phyloP scores from a whole-genome alignment of 2,797 vertebrate genomes.

The Sarcophilus harrisii region DNA sequence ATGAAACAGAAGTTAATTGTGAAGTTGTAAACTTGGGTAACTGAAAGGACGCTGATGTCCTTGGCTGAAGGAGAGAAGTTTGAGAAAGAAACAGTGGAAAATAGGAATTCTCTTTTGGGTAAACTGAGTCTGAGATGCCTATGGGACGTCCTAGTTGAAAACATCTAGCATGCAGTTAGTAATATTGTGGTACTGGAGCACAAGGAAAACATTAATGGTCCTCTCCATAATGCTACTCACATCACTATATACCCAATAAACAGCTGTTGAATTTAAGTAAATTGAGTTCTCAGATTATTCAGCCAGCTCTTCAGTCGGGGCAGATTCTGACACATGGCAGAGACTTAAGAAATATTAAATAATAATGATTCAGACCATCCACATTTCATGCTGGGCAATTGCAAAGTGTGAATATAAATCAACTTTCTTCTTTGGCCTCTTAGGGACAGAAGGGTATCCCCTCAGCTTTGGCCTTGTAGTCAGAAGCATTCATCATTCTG shows the following conservation, averaged over 20 bases:
- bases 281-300: background rate
- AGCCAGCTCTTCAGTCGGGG: background rate
- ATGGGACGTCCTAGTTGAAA: background rate
- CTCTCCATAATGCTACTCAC: background rate
- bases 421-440: background rate
- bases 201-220: background rate
- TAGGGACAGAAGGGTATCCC: background rate
- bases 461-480: background rate
- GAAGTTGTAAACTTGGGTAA: background rate
- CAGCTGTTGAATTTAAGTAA: background rate
- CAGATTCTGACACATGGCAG: background rate
- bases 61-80: background rate
- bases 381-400: conserved; percentile 36
- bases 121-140: background rate
- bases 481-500: conserved; percentile 34
- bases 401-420: conserved; percentile 24
- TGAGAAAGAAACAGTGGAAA: background rate
- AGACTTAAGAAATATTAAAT: conserved; percentile 25
- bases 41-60: background rate
- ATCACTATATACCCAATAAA: background rate
- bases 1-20: background rate
- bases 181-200: background rate
- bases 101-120: background rate
- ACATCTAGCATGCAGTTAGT: background rate
- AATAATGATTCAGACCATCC: conserved; percentile 29